Percentiles rank a stretch among this genome's conserved stretches.
These are phyloP conservation scores for Sicus ferrugineus DNA, from an alignment of 2,888 invertebrate species.

Conservation along the genomic window DNA sequence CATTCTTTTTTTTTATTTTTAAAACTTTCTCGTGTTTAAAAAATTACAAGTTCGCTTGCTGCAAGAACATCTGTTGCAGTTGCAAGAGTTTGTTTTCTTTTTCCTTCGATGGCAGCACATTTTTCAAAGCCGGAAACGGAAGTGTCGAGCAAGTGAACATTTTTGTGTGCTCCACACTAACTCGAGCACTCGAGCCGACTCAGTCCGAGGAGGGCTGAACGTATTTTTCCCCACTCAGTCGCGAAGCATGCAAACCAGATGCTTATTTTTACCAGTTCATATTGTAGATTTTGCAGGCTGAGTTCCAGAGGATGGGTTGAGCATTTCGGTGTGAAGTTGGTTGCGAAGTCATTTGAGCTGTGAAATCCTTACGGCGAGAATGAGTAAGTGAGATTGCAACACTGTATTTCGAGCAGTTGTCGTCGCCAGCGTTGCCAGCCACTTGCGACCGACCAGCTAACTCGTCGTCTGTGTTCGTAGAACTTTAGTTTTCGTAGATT, in stretches of 20 bases:
- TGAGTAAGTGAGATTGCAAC: neutral
- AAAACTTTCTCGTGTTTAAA: conserved; percentile 2
- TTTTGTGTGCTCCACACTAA: conserved; percentile 20
- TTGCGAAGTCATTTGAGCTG: neutral
- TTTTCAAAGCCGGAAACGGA: conserved; percentile 30
- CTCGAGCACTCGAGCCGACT: conserved; percentile 2
- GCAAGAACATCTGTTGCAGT: conserved; percentile 28
- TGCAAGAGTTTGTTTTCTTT: conserved; percentile 4
- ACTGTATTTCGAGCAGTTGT: conserved; percentile 6
- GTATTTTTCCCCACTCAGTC: conserved; percentile 34
- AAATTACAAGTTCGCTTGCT: neutral
- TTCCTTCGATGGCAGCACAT: conserved; percentile 17
- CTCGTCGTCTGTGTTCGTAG: conserved; percentile 9
- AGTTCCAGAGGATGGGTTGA: neutral
- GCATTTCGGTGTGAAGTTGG: no score
- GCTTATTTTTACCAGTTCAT: conserved; percentile 40
- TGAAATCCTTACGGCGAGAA: neutral
- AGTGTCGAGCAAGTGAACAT: conserved; percentile 30
- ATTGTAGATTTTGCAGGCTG: conserved; percentile 30
- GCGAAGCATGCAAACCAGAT: conserved; percentile 48
- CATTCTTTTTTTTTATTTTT: neutral
- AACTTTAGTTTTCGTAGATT: conserved; percentile 20
- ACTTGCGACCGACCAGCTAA: conserved; percentile 11
- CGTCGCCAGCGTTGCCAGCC: neutral
- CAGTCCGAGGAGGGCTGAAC: neutral